phyloP scores from a whole-genome alignment of 37 sponge, comb jelly and placozoan genomes.

The Axinella damicornis region DNA sequence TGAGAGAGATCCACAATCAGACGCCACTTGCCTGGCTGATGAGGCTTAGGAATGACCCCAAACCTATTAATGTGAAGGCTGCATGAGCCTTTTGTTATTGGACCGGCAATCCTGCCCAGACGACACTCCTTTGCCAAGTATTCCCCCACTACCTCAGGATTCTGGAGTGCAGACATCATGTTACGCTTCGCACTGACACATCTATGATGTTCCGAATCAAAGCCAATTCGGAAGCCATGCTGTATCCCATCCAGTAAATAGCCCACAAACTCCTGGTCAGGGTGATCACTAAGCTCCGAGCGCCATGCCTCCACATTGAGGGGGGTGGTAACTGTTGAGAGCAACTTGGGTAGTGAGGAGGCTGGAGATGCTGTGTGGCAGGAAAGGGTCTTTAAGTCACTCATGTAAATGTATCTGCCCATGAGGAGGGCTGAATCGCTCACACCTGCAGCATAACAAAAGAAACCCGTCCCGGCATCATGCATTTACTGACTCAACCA shows the following conservation, averaged over 20 bases:
- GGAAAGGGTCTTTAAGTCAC: background rate
- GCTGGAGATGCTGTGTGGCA: background rate
- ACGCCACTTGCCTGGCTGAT: constrained; percentile 36
- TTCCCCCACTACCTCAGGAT: constrained; percentile 39
- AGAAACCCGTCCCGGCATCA: no score
- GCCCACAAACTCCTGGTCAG: constrained; percentile 5
- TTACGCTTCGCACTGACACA: background rate
- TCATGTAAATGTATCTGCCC: background rate
- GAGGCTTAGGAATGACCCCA: constrained; percentile 39
- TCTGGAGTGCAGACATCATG: constrained; percentile 18
- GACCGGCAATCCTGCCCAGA: constrained; percentile 30
- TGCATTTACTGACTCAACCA: no score
- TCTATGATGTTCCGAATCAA: background rate
- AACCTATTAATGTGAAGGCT: constrained; percentile 40
- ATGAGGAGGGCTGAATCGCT: no score
- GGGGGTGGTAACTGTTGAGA: background rate
- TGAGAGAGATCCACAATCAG: constrained; percentile 41
- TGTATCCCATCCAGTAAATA: constrained; percentile 9
- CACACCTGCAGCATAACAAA: no score
- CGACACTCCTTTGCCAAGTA: constrained; percentile 16
- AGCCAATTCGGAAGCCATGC: constrained; percentile 36
- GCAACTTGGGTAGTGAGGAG: background rate
- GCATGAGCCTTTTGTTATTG: background rate
- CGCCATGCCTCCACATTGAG: background rate
- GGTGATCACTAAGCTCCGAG: background rate